These are phyloP conservation scores for Pluvianellus socialis DNA, from an alignment of 2,113 vertebrate species.

Conservation along the genomic window DNA sequence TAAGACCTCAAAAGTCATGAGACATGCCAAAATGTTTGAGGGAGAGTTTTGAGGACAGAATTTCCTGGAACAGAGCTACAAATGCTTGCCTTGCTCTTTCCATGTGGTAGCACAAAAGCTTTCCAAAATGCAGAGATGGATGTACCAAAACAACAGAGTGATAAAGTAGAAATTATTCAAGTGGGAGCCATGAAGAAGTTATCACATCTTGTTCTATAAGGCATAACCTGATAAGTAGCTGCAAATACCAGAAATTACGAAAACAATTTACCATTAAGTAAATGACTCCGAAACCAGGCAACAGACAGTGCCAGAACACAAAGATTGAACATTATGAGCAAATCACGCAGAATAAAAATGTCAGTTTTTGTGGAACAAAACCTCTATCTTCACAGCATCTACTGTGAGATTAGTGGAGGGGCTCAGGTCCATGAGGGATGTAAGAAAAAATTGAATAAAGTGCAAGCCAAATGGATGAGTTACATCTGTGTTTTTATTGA, in stretches of 20 bases:
- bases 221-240: background rate
- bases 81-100: background rate
- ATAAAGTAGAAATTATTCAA: background rate
- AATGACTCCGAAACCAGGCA: background rate
- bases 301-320: background rate
- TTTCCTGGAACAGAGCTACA: background rate
- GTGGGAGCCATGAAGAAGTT: background rate
- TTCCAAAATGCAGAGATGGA: background rate
- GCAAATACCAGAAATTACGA: background rate
- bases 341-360: background rate
- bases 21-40: background rate
- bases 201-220: background rate
- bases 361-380: background rate
- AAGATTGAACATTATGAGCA: background rate
- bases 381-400: background rate
- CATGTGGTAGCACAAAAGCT: background rate
- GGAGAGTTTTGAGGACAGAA: background rate
- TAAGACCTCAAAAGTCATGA: background rate
- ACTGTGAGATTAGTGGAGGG: background rate
- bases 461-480: background rate
- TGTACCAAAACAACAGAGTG: background rate
- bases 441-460: background rate
- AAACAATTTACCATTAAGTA: background rate
- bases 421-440: background rate
- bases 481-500: background rate